Evolutionary conservation across 2,797 vertebrate species (phyloP), one percentile per base, ranked within the genome.

Genomic region (Tragopan temminckii): DNA sequence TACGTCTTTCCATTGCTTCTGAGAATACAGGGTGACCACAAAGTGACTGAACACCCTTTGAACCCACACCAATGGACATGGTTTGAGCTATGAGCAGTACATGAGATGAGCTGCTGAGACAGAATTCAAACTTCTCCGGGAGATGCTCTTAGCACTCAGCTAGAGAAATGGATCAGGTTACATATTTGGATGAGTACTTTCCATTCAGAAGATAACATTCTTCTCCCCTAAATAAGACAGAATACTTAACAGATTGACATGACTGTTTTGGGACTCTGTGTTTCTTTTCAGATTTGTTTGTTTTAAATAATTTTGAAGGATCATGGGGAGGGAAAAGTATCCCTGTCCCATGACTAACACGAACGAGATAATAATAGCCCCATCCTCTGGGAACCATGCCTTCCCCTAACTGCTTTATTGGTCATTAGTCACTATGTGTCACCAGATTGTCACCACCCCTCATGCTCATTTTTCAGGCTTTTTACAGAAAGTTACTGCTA

Each of bases 261-360:
- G 18, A 84, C 90, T 83, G 42, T 18, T 95, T 84, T 74, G 95
- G 92, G 88, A 77, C 93, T 38, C 92, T 38, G 24, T 80, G 85
- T 76, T 95, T 91, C 94, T 93, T 90, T 74, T 90, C 82, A 84
- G 75, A 82, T 92, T 91, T 96, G 94, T 94, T 97, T 91, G 53
- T 58, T 91, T 93, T 88, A 94, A 88, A 86, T 91, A 61, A 88
- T 89, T 92, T 74, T 74, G 91, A 89, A 90, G 55, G 3, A 0
- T 14, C 13, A 21, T 29, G 19, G 20, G 35, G n/a, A 68, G 85
- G 91, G 84, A 78, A 75, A 40, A 84, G 93, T 66, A 52, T 72
- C 81, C 62, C 45, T 84, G 31, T 86, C 86, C 42, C 17, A 43
- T 86, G 95, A 96, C 78, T 90, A 82, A 94, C 74, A 68, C 68